phyloP scores from a whole-genome alignment of 2,113 vertebrate genomes.

The Procavia capensis region DNA sequence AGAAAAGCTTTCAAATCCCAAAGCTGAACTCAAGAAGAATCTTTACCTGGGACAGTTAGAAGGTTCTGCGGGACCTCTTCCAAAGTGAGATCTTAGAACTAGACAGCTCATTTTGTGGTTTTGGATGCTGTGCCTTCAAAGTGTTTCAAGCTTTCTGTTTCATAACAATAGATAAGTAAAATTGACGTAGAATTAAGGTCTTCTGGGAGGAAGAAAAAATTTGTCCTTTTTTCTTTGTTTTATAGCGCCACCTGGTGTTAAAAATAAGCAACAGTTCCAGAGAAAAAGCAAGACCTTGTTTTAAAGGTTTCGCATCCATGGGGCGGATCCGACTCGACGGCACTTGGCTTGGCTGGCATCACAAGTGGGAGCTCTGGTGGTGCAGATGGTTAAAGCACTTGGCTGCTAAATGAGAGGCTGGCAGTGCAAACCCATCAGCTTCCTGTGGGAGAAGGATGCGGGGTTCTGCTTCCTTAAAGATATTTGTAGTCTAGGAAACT shows the following conservation, averaged over 20 bases:
- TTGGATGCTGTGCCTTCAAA: neutral
- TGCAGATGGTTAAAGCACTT: too few species aligned
- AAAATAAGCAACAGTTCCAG: fast-evolving
- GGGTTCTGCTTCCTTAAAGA: too few species aligned
- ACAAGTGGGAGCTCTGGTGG: too few species aligned
- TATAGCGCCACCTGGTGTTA: conserved; percentile 86
- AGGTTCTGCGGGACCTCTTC: neutral
- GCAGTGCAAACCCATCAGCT: too few species aligned
- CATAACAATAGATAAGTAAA: neutral
- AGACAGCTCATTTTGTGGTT: neutral
- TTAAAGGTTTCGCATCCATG: neutral
- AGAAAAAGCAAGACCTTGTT: neutral
- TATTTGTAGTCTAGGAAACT: too few species aligned
- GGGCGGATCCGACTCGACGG: too few species aligned
- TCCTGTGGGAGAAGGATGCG: too few species aligned
- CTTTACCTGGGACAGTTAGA: neutral
- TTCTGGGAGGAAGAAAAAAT: too few species aligned
- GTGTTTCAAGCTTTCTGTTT: neutral
- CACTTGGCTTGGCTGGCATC: too few species aligned
- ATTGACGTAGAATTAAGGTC: neutral
- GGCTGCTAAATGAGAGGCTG: too few species aligned
- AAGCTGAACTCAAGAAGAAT: neutral
- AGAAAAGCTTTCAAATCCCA: neutral
- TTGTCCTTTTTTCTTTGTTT: conserved; percentile 39
- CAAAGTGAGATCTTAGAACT: neutral